Conservation (phyloP, 2,797 vertebrate genomes). For the Manis pentadactyla region DNA sequence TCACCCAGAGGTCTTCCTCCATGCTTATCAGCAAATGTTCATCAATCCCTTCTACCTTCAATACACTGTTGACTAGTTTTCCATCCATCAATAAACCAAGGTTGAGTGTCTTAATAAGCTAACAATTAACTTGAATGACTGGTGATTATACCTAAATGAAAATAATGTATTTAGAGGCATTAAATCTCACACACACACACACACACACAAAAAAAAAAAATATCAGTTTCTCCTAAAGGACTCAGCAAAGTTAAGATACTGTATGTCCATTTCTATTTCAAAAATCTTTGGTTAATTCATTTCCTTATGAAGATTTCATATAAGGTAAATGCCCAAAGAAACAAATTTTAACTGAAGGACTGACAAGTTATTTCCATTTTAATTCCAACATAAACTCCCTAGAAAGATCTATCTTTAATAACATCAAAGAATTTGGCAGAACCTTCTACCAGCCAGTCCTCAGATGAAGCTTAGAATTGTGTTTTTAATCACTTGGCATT, state of each 20-base stretch:
- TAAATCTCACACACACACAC: neutral
- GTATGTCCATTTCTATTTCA: neutral
- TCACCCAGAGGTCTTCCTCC: neutral
- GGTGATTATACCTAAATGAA: slow-evolving; percentile 1
- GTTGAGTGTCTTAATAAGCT: neutral
- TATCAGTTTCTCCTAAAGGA: neutral
- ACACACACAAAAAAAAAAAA: neutral
- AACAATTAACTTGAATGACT: slow-evolving; percentile 15
- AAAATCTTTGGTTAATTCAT: neutral
- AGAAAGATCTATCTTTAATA: slow-evolving; percentile 40
- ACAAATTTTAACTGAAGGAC: neutral
- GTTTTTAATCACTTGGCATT: neutral
- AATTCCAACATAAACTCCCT: slow-evolving; percentile 37
- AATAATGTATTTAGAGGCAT: neutral
- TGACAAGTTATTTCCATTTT: slow-evolving; percentile 41
- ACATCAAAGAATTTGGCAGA: slow-evolving; percentile 25
- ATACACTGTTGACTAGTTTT: neutral
- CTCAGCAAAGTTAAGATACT: neutral
- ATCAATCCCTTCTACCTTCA: neutral
- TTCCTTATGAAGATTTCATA: neutral
- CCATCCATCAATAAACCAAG: neutral
- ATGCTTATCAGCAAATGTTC: neutral
- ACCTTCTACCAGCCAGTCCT: neutral
- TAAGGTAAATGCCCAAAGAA: neutral
- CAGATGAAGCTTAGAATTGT: neutral